Base-by-base conservation (phyloP, 2,888 invertebrate species). In the Serrognathus titanus region DNA sequence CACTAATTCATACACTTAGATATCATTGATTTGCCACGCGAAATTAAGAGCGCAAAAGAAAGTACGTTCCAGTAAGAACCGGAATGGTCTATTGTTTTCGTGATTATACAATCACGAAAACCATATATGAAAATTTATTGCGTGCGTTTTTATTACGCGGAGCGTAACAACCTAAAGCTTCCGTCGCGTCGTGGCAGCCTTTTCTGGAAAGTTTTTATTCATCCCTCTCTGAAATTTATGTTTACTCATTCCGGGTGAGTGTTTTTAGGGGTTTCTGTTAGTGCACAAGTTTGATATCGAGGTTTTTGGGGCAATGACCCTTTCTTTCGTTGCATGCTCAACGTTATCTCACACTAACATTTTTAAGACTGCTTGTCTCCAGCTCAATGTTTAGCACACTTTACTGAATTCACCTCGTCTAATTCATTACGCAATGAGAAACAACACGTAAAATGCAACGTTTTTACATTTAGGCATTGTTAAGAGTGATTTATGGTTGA, bases 301-400 rank as follows among this genome's bases (percentile, higher is more conserved):
- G 57, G 58, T 58, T 55, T 58, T 57, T 60, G 60, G 60, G 60
- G 57, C 60, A 58, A 58, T 57, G 60, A 60, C 57, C 60, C 57
- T 53, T 43, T 54, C 57, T 55, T 57, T 57, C 58, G 53, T 60
- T 57, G 60, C 60, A 58, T 60, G 60, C 52, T 48, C 43, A 39
- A 39, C 12, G 11, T 39, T 11, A 39, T 39, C 39, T n/a, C n/a
- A 39, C 39, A 11, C 39, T 11, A 39, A 39, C 39, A 39, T 39
- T 11, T 39, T 12, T 12, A 39, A 39, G n/a, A n/a, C 39, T 11
- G 12, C 12, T 16, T 11, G 39, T 10, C 39, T 39, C 39, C 39
- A 39, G n/a, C 10, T 39, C 10, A 39, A 39, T 5, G 12, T 39
- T 39, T 39, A 39, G 39, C n/a, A 7, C 11, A 10, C 12, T 38